A percentile compares a stretch with the other conserved stretches of the same genome.
Evolutionary conservation across 2,888 invertebrate genomes (phyloP).

Genomic region (Ochropleura plecta): DNA sequence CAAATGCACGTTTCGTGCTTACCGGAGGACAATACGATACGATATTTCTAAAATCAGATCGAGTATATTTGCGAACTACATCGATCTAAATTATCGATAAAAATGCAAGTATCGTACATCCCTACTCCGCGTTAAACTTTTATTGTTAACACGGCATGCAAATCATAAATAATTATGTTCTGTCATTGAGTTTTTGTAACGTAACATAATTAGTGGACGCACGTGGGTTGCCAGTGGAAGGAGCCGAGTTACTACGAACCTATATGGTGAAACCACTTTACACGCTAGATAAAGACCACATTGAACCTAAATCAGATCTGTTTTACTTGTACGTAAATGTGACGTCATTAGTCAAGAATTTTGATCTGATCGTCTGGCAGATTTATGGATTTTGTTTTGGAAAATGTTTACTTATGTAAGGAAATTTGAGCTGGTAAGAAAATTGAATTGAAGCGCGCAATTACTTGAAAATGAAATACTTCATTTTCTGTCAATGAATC

Average conservation of each 20-base stretch:
- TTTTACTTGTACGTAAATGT: slow-evolving; percentile 29
- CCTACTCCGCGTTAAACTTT: slow-evolving; percentile 56
- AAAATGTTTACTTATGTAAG: not conserved
- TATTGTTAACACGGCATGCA: slow-evolving; percentile 79
- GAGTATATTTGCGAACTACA: not conserved
- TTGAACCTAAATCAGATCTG: slow-evolving; percentile 44
- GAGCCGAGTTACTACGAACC: slow-evolving; percentile 59
- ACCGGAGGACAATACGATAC: not conserved
- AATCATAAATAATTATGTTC: slow-evolving; percentile 76
- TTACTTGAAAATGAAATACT: not conserved
- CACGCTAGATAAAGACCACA: slow-evolving; percentile 37
- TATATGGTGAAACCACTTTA: slow-evolving; percentile 59
- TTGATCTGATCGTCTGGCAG: not conserved
- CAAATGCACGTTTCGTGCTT: not conserved
- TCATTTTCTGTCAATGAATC: too few species aligned
- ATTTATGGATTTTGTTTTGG: not conserved
- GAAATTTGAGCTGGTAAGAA: not conserved
- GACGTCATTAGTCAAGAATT: slow-evolving; percentile 37
- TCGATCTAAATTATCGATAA: not conserved
- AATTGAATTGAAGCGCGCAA: not conserved
- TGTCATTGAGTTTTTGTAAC: slow-evolving; percentile 84
- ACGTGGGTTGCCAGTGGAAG: slow-evolving; percentile 70
- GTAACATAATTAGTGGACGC: slow-evolving; percentile 69
- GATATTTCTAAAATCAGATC: not conserved
- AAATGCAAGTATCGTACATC: not conserved